Evolutionary conservation across 2,888 invertebrate species (phyloP), one percentile per base, ranked within the genome.

Genomic region (Incurvaria masculella): DNA sequence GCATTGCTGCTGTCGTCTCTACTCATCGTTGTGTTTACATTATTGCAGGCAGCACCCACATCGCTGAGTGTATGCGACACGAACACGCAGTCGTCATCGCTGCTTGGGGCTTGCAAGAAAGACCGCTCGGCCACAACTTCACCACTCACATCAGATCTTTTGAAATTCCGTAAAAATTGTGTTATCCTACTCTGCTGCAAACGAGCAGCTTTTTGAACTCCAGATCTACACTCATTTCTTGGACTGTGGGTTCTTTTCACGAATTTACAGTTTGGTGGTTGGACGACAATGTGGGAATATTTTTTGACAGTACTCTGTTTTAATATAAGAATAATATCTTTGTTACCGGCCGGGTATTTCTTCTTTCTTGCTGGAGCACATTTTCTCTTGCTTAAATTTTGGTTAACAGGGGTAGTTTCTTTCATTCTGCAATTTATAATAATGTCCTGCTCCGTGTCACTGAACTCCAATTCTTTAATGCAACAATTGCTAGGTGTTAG

Each of bases 261-360:
- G 60, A 69, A 65, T 69, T 68, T 76, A 63, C 69, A 75, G 72
- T 73, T 72, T 74, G 68, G 67, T 68, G 74, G 73, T 58, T 75
- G 73, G 56, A 74, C 65, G 63, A 69, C 74, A 67, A 73, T 72
- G 66, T 73, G 69, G 48, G 69, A 67, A 57, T 74, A 63, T 62
- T 69, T 72, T 58, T 70, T 68, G 62, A 70, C 67, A 64, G 69
- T 71, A 63, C 72, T 64, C 57, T 72, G 70, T 50, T 76, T 78
- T 62, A 75, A 75, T 76, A 72, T 72, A 64, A 74, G 76, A 78
- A 78, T n/a, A n/a, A n/a, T n/a, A n/a, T n/a, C 65, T 63, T 68
- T 73, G 57, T 63, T 56, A 60, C 21, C 38, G 20, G 18, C 4
- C 18, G 33, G 20, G 23, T 21, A n/a, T 67, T 62, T 61, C 68